These are phyloP conservation scores for Zeugodacus cucurbitae DNA, from an alignment of 1,140 invertebrate species.

Conservation along the genomic window DNA sequence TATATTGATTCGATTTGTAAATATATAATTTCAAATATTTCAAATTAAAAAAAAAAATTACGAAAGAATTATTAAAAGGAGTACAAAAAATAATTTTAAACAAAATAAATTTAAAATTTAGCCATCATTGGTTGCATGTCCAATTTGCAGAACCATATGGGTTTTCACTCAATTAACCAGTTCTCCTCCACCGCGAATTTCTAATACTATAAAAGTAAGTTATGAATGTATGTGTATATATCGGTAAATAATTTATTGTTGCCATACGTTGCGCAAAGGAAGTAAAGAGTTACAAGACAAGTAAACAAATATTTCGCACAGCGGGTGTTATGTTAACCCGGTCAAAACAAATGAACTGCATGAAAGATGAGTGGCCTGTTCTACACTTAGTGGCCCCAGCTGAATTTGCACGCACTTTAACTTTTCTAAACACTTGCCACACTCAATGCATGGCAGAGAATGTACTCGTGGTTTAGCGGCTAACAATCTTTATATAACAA, in stretches of 20 bases:
- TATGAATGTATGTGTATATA: background rate
- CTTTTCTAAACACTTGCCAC: slow-evolving; percentile 18
- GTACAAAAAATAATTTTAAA: background rate
- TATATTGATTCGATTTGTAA: too few relatives aligned
- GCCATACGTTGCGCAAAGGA: background rate
- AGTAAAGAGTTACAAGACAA: background rate
- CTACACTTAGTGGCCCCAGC: background rate
- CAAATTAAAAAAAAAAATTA: too few relatives aligned
- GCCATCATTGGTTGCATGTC: background rate
- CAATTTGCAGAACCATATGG: background rate
- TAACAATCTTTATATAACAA: slow-evolving; percentile 15
- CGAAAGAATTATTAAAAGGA: background rate
- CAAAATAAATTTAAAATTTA: slow-evolving; percentile 35
- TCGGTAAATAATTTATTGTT: background rate
- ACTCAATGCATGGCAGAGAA: background rate
- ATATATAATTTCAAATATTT: too few relatives aligned
- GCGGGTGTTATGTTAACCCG: slow-evolving; percentile 40
- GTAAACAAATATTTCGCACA: slow-evolving; percentile 39
- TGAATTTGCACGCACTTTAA: slow-evolving; percentile 21
- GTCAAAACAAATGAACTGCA: slow-evolving; percentile 43
- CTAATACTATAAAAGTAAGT: background rate
- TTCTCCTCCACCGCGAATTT: background rate
- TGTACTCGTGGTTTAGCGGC: background rate
- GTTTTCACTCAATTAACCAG: slow-evolving; percentile 9
- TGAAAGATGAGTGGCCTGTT: slow-evolving; percentile 36